Base-by-base conservation (phyloP, 2,113 vertebrate species). In the Ophthalmolycus amberensis region DNA sequence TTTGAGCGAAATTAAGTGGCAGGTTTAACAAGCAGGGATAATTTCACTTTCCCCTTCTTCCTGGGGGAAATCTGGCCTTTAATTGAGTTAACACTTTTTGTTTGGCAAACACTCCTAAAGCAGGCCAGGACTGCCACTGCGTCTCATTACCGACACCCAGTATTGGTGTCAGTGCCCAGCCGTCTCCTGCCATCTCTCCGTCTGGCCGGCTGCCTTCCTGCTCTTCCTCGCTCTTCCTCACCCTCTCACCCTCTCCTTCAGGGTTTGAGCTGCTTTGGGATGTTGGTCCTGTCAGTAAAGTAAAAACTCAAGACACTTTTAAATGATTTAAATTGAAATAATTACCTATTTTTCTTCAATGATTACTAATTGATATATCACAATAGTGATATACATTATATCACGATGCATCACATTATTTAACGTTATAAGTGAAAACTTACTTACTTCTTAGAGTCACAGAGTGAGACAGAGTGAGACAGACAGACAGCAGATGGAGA, bases 1-100 rank as follows among this genome's bases (percentile, higher is more conserved):
- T 95, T 93, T 93, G 89, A 93, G 88, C 92, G 89, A 93, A 95
- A 94, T 95, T 92, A 95, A 95, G 91, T 95, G 87, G 91, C 93
- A 95, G 93, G 89, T 94, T 94, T 94, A 95, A 94, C 89, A 92
- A 91, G 93, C 93, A 92, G 87, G 93, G 91, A 90, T 94, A 80
- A 93, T 94, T 94, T 94, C 90, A 93, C 89, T 90, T 93, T 93
- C 82, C 80, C 46, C 12, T 83, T 91, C 91, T 92, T 94, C 94
- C 92, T 80, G 85, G 80, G 92, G 92, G 93, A 94, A 94, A 93
- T 93, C 78, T 91, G 89, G 85, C 90, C 83, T 92, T 92, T 94
- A 95, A 95, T 95, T 94, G 94, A 91, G 92, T 94, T 90, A 89
- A 89, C 79, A 87, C 86, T 91, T 91, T 93, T 88, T 94, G 91